These are phyloP conservation scores for Rhombomys opimus DNA, from an alignment of 2,113 vertebrate genomes.

Conservation along the genomic window DNA sequence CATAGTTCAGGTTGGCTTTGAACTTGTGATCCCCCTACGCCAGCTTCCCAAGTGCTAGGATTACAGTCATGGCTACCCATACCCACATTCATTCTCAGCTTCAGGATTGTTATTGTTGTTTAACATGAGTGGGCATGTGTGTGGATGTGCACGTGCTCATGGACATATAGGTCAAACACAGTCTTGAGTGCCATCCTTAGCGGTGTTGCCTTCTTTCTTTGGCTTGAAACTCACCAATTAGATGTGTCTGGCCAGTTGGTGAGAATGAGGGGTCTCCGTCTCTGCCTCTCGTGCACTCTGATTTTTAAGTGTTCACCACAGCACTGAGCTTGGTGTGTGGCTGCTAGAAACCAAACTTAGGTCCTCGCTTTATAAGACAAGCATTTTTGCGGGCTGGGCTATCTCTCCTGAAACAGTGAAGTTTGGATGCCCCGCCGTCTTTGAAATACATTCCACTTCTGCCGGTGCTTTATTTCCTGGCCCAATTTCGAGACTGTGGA, in stretches of 20 bases:
- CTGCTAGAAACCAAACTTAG: neutral
- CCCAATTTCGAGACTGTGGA: neutral
- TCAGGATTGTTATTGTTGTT: neutral
- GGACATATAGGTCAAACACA: neutral
- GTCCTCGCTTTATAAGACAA: neutral
- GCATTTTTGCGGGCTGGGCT: neutral
- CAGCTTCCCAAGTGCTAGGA: neutral
- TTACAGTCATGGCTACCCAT: neutral
- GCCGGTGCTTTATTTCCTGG: neutral
- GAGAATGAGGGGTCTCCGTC: too few relatives aligned
- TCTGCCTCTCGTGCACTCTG: neutral
- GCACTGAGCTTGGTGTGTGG: neutral
- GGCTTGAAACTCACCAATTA: neutral
- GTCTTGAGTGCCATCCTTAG: neutral
- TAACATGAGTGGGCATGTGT: neutral
- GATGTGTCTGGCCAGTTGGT: too few relatives aligned
- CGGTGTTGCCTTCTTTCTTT: neutral
- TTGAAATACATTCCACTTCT: neutral
- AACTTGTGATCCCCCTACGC: neutral
- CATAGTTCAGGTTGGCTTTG: neutral
- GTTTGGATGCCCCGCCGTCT: neutral
- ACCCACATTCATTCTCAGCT: neutral
- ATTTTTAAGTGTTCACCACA: neutral
- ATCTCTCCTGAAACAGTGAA: neutral
- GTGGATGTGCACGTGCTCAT: rapidly evolving